Evolutionary conservation across 2,888 invertebrate species (phyloP), one percentile per base, ranked within the genome.

Genomic region (Mermis nigrescens): DNA sequence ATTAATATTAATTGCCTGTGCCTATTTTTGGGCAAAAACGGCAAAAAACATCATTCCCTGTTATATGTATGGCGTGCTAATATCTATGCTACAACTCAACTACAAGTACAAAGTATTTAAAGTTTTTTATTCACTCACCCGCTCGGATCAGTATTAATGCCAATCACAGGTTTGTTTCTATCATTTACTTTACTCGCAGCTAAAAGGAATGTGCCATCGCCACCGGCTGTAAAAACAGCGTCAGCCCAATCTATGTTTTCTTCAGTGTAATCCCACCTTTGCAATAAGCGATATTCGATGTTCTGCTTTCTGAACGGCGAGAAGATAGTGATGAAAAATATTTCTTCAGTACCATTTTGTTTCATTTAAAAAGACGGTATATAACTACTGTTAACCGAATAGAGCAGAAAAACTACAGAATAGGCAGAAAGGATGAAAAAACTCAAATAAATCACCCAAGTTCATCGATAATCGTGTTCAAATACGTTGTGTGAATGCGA

Each of bases 151-250:
- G 94, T 94, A 77, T 98, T 98, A 68, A 98, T 85, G 0, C 95
- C 95, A 67, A 98, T 82, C 60, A 98, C 84, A n/a, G 92, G 89
- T 69, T 87, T 92, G 64, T 81, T 80, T 68, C 76, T 77, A 66
- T 83, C 80, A 58, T 78, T 77, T 28, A 92, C 82, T 73, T 83
- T 82, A 69, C 85, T 87, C 3, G 95, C 89, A 0, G 91, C 90
- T 67, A 94, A 77, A 31, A 98, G 80, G 76, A 91, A 98, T 1
- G 95, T 98, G 0, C 98, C 98, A 74, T 98, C 98, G 0, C 98
- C 98, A 3, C 95, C 95, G 58, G 77, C 76, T 27, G 78, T 75
- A 57, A 79, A 71, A 4, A 79, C 69, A 12, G 75, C 75, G 76
- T 95, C 94, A 32, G 92, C 90, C 88, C 91, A 90, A 51, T 83